Conservation (phyloP, 2,797 vertebrate species). For the Muscicapa comitata region DNA sequence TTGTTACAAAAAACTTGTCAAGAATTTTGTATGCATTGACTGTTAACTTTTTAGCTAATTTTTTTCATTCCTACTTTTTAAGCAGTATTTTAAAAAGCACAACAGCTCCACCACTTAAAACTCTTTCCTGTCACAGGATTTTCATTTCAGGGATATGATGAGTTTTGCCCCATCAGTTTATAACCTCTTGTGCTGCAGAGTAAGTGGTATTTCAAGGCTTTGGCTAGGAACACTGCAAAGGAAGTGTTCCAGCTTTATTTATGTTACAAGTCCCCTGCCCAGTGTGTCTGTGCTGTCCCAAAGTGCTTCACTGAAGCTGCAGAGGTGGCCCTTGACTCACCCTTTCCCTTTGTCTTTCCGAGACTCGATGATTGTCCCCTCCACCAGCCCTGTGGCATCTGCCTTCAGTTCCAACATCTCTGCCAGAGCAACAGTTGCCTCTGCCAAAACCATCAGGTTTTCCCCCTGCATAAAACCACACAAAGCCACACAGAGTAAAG, state of each 20-base stretch:
- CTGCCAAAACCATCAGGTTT: constrained; percentile 86
- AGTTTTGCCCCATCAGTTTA: neutral
- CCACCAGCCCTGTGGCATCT: constrained; percentile 80
- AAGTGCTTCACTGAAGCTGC: neutral
- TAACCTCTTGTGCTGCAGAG: neutral
- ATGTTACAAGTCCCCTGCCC: neutral
- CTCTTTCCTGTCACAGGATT: neutral
- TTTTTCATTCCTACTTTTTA: neutral
- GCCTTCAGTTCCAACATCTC: constrained; percentile 93
- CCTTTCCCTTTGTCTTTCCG: constrained; percentile 90
- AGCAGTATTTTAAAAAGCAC: neutral
- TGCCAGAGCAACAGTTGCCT: constrained; percentile 87
- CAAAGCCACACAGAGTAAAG: neutral
- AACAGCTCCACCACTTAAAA: neutral
- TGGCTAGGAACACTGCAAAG: neutral
- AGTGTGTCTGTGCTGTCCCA: neutral
- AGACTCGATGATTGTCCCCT: constrained; percentile 89
- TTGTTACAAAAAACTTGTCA: neutral
- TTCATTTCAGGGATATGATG: neutral
- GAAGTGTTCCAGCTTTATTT: neutral
- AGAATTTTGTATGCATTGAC: neutral
- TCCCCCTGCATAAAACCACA: constrained; percentile 77
- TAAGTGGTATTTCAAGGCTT: neutral
- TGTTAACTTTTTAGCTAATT: neutral
- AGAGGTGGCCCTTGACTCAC: constrained; percentile 60